Evolutionary conservation across 1,140 invertebrate species (phyloP), one percentile per base, ranked within the genome.

Genomic region (Cotesia chilonis): DNA sequence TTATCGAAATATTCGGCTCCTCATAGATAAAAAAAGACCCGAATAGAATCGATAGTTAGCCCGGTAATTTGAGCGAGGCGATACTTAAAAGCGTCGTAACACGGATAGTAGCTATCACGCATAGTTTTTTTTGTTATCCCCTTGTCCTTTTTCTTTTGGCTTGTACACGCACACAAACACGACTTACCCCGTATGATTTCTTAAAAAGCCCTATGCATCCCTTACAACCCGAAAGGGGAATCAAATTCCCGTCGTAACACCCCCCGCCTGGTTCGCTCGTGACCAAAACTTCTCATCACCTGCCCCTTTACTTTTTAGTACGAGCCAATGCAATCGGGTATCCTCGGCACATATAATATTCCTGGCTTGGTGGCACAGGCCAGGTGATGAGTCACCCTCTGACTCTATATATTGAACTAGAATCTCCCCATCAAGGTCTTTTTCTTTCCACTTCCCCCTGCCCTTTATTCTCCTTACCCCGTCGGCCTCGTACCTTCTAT

Each of bases 361-460:
- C 28, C 28, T 28, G 28, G 28, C 28, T 28, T 47, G 41, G 41
- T 47, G 79, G 74, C 75, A 77, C 77, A 79, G 78, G 82, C 85
- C 85, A 87, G 85, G 84, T 85, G 85, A 84, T 85, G 85, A 85
- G 79, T 85, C 84, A 85, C 80, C 84, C 83, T 55, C 76, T 28
- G 28, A 1, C 28, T 28, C 28, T 28, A 28, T 28, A 28, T 28
- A 28, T 28, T 28, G 28, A 28, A 28, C 28, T 75, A 74, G 71
- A 69, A 73, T 76, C 59, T 68, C 54, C 77, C 61, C 70, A 57
- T 57, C 28, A 65, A 54, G 63, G 69, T 73, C 35, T 35, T 68
- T 57, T 68, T 61, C 68, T 65, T 72, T 61, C 57, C 51, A 51
- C 68, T 36, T 3, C 54, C 54, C 41, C 61, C 12, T 38, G 14